Base-by-base conservation (phyloP, 2,113 vertebrate genomes). In the Hassar affinis region DNA sequence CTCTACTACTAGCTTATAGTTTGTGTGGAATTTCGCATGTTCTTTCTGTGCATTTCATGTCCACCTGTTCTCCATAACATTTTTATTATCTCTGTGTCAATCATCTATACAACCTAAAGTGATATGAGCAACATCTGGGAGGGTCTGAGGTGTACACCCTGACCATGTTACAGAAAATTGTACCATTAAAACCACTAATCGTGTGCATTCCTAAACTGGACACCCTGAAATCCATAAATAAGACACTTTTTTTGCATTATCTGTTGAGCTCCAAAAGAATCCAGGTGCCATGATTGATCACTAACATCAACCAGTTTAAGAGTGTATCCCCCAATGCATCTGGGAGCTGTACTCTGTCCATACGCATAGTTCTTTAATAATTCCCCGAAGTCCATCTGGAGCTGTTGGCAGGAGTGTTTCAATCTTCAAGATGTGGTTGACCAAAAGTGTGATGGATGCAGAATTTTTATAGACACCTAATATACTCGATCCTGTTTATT, bases 41-140 rank as follows among this genome's bases (percentile, higher is more conserved):
- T 5, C 22, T 69, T 71, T 45, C 20, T 25, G 38, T 45, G 68
- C 78, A 86, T 79, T 66, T 75, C 47, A 76, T 47, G 68, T 49
- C 77, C 85, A 85, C 78, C 80, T 87, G 85, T 83, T 88, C 64
- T 64, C 81, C 57, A 85, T 88, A 81, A 86, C 38, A 81, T 81
- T 57, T 61, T 86, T 85, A 85, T 85, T 85, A 86, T 51, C 47
- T 78, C 68, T 51, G 76, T 30, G 56, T 77, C 47, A 77, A 79
- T 76, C 35, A 30, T 79, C 72, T 52, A 71, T 80, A 82, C 80
- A 62, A 77, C 69, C 71, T 77, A 61, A 78, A 18, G 30, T n/a
- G 27, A 56, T 45, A 79, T 66, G 79, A 61, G n/a, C 78, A 51
- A 57, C 74, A 81, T 64, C 61, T 86, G 85, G 85, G 54, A 81